Evolutionary conservation across 2,888 invertebrate genomes (phyloP).

Genomic region (Ptilodon capucinus): DNA sequence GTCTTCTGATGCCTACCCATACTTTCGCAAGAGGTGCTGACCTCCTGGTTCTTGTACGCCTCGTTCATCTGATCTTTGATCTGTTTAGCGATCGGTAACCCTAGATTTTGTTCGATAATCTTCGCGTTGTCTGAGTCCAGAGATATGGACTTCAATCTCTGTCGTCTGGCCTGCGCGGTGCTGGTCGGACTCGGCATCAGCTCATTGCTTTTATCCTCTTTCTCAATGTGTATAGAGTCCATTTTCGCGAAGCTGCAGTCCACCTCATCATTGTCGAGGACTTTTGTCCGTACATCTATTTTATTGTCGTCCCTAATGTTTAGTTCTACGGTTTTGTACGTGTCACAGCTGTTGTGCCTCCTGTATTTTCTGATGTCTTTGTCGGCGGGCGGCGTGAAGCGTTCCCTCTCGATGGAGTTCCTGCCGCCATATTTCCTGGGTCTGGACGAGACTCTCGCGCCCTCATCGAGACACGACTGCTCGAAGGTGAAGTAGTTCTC

Average conservation of each 20-base stretch:
- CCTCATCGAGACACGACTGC: constrained; percentile 48
- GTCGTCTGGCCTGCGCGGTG: constrained; percentile 70
- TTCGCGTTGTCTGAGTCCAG: constrained; percentile 82
- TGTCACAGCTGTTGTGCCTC: constrained; percentile 74
- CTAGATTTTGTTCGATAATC: constrained; percentile 82
- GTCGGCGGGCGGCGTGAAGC: constrained; percentile 70
- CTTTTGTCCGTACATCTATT: constrained; percentile 22
- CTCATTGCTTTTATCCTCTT: constrained; percentile 49
- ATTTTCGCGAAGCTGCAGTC: constrained; percentile 73
- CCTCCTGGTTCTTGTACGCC: constrained; percentile 69
- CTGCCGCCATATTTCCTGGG: constrained; percentile 69
- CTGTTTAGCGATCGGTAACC: constrained; percentile 79
- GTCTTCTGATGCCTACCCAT: constrained; percentile 63
- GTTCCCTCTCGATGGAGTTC: constrained; percentile 70
- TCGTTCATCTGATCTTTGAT: constrained; percentile 79
- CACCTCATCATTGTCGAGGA: constrained; percentile 57
- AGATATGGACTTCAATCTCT: constrained; percentile 81
- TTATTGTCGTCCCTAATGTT: constrained; percentile 64
- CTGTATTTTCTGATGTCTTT: constrained; percentile 68
- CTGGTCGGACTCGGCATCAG: constrained; percentile 49
- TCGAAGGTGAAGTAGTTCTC: constrained; percentile 77
- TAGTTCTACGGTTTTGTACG: constrained; percentile 66
- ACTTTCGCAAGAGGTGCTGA: constrained; percentile 70
- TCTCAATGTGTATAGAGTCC: constrained; percentile 56
- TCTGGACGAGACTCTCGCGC: constrained; percentile 50